phyloP scores from a whole-genome alignment of 1,140 invertebrate genomes.

The Drosophila neocordata region DNA sequence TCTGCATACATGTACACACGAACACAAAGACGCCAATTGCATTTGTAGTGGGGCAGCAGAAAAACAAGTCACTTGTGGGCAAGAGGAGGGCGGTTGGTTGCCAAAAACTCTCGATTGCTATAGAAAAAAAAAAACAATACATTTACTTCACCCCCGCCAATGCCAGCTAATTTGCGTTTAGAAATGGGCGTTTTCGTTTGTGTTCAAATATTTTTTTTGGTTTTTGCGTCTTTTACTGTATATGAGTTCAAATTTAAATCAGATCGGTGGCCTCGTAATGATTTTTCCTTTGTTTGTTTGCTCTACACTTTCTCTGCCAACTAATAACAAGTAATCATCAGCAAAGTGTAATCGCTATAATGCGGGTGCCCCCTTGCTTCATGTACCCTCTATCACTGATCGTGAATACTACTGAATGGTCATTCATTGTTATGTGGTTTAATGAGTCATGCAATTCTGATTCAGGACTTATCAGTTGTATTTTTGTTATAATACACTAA shows the following conservation, averaged over 20 bases:
- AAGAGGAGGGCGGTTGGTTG: constrained; percentile 15
- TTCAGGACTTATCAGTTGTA: constrained; percentile 48
- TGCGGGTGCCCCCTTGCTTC: constrained; percentile 36
- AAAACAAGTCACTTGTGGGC: constrained; percentile 70
- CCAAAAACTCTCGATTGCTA: constrained; percentile 33
- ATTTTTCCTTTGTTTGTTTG: constrained; percentile 31
- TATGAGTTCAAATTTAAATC: constrained; percentile 12
- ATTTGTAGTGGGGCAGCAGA: constrained; percentile 49
- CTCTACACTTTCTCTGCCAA: constrained; percentile 62
- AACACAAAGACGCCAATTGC: constrained; percentile 32
- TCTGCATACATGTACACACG: constrained; percentile 31
- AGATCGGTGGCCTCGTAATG: constrained; percentile 33
- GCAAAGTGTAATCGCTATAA: constrained; percentile 51
- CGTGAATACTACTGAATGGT: constrained; percentile 37
- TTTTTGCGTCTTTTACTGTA: constrained; percentile 1
- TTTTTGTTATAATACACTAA: background rate
- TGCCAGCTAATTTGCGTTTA: background rate
- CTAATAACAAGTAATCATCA: constrained; percentile 34
- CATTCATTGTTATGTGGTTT: constrained; percentile 40
- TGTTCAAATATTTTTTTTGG: background rate
- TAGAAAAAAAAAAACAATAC: background rate
- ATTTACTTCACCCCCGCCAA: constrained; percentile 24
- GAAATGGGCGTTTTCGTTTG: constrained; percentile 71
- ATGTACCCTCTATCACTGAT: background rate
- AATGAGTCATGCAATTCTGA: constrained; percentile 50